Conservation (phyloP, 1,140 invertebrate species). For the Cherax destructor region DNA sequence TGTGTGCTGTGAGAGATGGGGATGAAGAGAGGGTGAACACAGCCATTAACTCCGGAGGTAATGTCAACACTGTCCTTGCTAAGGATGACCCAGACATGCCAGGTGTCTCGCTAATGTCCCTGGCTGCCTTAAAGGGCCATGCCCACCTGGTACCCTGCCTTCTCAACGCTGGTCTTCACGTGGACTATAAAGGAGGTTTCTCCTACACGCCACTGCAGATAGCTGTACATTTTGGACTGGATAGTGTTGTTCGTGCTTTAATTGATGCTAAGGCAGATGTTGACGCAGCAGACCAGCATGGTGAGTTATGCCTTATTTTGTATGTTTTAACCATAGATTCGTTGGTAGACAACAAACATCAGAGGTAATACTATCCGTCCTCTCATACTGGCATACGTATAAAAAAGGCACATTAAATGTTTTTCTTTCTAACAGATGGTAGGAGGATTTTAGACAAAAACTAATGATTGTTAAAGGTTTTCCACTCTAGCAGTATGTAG, state of each 20-base stretch:
- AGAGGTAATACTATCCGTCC: too few species aligned
- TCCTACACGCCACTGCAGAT: constrained; percentile 19
- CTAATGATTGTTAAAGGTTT: too few species aligned
- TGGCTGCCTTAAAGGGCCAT: background rate
- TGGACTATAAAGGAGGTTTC: background rate
- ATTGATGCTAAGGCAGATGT: background rate
- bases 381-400: too few species aligned
- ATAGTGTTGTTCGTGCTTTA: background rate
- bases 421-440: too few species aligned
- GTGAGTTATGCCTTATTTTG: background rate
- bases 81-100: background rate
- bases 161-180: constrained; percentile 8
- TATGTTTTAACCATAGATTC: background rate
- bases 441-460: too few species aligned
- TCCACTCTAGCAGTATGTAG: too few species aligned
- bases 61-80: background rate
- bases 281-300: background rate
- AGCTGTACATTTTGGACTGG: background rate
- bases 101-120: background rate
- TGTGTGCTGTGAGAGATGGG: background rate
- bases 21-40: background rate
- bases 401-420: too few species aligned
- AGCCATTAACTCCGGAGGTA: background rate
- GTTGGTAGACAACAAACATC: too few species aligned
- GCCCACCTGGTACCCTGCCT: constrained; percentile 1